Base-by-base conservation (phyloP, 2,797 vertebrate species). In the Cirrhinus mrigala region DNA sequence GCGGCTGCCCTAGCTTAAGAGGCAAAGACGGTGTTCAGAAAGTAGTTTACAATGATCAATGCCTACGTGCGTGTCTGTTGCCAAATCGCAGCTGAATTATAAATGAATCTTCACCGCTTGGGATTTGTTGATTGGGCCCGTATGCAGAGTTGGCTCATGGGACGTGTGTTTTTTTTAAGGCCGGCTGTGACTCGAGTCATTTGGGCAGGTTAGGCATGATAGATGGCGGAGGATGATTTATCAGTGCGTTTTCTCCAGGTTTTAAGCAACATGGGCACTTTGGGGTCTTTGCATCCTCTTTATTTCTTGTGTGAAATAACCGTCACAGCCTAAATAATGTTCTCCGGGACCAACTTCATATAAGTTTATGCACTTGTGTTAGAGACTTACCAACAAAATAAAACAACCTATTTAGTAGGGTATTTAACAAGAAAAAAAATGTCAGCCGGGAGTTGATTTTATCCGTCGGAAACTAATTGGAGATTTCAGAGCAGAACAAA, bases 21-120 rank as follows among this genome's bases (percentile, higher is more conserved):
- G 27, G 40, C 48, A 37, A 86, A 75, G 22, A 44, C 88, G 89
- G 91, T 92, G 68, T 83, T 62, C 50, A 68, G 40, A 92, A 93
- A 92, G 89, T 90, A 93, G 91, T 93, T 93, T 92, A 90, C 18
- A 91, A 91, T 92, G 92, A 94, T 94, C 91, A 92, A 91, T 88
- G 86, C 86, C 89, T 87, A 89, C 90, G 90, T 54, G 82, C 22
- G 29, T 54, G 33, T 69, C 73, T 77, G 33, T 92, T 92, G 91
- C 91, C 87, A 71, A 75, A 87, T 88, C 91, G 79, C 90, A 48
- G 85, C 89, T 94, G 93, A 93, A 94, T 93, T 92, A 92, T 92
- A 94, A 92, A 94, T 94, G 90, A 92, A 54, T 91, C 92, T 91
- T 91, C 87, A 91, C 91, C 91, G 91, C 92, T 91, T 92, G 54